Evolutionary conservation across 1,140 invertebrate genomes (phyloP), one percentile per base, ranked within the genome.

Genomic region (Idris sp.): DNA sequence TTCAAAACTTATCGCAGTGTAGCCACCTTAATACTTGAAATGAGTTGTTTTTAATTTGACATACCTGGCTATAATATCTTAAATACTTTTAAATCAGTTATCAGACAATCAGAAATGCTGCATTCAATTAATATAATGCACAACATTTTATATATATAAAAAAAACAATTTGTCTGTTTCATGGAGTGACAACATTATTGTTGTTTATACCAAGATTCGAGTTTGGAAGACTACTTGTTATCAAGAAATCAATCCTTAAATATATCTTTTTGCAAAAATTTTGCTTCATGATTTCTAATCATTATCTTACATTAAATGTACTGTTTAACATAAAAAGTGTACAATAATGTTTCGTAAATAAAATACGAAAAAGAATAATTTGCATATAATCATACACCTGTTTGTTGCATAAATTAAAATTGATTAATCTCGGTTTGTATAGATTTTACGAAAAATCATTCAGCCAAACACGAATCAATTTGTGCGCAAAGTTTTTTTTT

Each of bases 211-310:
- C n/a, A n/a, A n/a, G 18, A 16, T 28, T 28, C 19, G 33, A 43
- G 35, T 58, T 62, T 81, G 84, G 25, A 80, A 79, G 26, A 74
- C 62, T 19, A 73, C 77, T 62, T 83, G 79, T 38, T 81, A 71
- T 48, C 74, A 81, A 78, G 10, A 74, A 75, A 36, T 81, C 77
- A 54, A 61, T 54, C 69, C 79, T 79, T 78, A 68, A 16, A 77
- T 72, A 31, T n/a, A n/a, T n/a, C n/a, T n/a, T n/a, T n/a, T n/a
- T 84, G 81, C 67, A 78, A 33, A 58, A 46, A 35, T 26, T 8
- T 25, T 38, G 25, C 8, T n/a, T 22, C 13, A 1, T n/a, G 31
- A 19, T 13, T 31, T 10, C 7, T 18, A 33, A 30, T 2, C 19
- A 28, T 38, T 43, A 43, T 36, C 43, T 58, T 68, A 68, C 43